Evolutionary conservation across 2,888 invertebrate species (phyloP), one percentile per base, ranked within the genome.

Genomic region (Belgica antarctica): DNA sequence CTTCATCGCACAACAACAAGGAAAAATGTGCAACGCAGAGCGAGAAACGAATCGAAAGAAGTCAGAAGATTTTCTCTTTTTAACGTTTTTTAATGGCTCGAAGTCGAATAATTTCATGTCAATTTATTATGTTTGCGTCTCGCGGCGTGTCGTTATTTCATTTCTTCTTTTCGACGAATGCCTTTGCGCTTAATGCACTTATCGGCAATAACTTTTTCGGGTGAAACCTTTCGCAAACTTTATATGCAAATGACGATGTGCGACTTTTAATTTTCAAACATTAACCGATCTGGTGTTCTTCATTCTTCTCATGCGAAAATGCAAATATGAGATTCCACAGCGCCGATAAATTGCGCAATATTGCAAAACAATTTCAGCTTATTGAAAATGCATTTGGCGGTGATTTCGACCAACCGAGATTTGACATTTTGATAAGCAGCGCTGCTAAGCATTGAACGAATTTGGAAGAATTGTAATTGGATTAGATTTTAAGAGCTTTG

Each of bases 121-220:
- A 65, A 65, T 65, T 65, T 65, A 65, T 65, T 65, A 65, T 65
- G 65, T 65, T 52, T 36, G 41, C 63, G 63, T 62, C 62, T 62
- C 36, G 63, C 63, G 63, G 22, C n/a, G 61, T 12, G 27, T 57
- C 25, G 27, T 61, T 61, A 24, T 61, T 41, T 63, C 24, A 25
- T 61, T 63, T 36, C 25, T 34, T 25, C 34, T 52, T 52, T 17
- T 22, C 5, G 52, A 19, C 22, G 52, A 52, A 41, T n/a, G 15
- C 12, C 41, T 41, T 41, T 52, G 17, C 22, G 17, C 12, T 41
- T 63, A 63, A 36, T 63, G 31, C 41, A 36, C 41, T 10, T 36
- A 24, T 36, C 36, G 24, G 8, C n/a, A 41, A 41, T 41, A n/a
- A n/a, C n/a, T 41, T 41, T 10, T 41, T 31, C 4, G 10, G 10